Base-by-base conservation (phyloP, 2,113 vertebrate genomes). In the Sminthopsis crassicaudata region DNA sequence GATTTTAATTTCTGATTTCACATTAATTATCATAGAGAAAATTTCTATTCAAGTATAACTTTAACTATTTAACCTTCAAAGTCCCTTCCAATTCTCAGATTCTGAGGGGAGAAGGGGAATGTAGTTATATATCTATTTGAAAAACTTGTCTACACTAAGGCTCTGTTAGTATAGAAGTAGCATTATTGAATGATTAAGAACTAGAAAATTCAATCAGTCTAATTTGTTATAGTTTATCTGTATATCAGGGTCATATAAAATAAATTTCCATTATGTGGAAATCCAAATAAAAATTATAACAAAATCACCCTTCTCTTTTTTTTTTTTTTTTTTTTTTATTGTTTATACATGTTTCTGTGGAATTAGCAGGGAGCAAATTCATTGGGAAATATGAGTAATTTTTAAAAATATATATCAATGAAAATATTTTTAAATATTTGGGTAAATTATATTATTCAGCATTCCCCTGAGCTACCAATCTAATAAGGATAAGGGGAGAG, bases 201-300 rank as follows among this genome's bases (percentile, higher is more conserved):
- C 92, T 57, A 50, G 76, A 95, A 93, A 91, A 91, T 90, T 92
- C 42, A 60, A 22, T 90, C 93, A 55, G 5, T 89, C 26, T 84
- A 46, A 5, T 55, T 91, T 97, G 26, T 36, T 91, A 30, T 24
- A 54, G 76, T 57, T 93, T 90, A 57, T 84, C 91, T 53, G 8
- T 46, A 8, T 91, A 50, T 53, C 91, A 57, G 30, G 84, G 46
- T 93, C 30, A 91, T 3, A 22, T 60, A 89, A 89, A 4, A 76
- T 88, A 25, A 53, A 48, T 57, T 50, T 42, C 8, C 16, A 25
- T 42, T 55, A 1, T 91, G 46, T 16, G 48, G n/a, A 92, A 94
- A 50, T 94, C 89, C 90, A 93, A 96, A 88, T 53, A 50, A 92
- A 92, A 91, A 90, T 12, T 93, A 84, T 76, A 89, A 76, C 30